These are phyloP conservation scores for Myiothlypis chrysogaster DNA, from an alignment of 2,797 vertebrate genomes.

Conservation along the genomic window DNA sequence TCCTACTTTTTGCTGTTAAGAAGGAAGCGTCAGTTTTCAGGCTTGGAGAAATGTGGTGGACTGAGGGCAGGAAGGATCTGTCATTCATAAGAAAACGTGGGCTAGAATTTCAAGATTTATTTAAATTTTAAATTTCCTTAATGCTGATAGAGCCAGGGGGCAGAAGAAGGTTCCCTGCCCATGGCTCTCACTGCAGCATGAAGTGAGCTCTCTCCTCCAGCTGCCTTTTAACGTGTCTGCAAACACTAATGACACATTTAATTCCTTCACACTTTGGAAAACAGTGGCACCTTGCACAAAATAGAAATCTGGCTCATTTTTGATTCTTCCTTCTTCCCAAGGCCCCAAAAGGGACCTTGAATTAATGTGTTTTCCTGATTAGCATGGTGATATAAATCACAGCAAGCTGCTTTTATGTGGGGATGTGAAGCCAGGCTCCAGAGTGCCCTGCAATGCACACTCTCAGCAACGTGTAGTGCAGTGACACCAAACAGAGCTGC, in stretches of 20 bases:
- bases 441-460: not conserved
- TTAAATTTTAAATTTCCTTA: not conserved
- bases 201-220: not conserved
- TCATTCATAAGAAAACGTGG: constrained; percentile 31
- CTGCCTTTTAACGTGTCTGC: constrained; percentile 1
- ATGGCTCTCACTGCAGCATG: not conserved
- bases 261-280: constrained; percentile 35
- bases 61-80: constrained; percentile 56
- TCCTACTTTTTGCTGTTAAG: constrained; percentile 60
- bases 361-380: not conserved
- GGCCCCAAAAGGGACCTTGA: not conserved
- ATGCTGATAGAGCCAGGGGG: not conserved
- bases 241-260: constrained; percentile 17
- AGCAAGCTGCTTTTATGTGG: not conserved
- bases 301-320: constrained; percentile 30
- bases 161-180: not conserved
- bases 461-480: not conserved
- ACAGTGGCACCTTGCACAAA: not conserved
- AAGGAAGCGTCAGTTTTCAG: constrained; percentile 57
- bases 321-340: constrained; percentile 1
- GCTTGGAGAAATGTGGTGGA: constrained; percentile 30
- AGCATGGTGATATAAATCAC: constrained; percentile 8
- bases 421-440: not conserved
- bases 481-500: not conserved
- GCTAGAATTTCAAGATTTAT: constrained; percentile 29